These are phyloP conservation scores for Zelleria hepariella DNA, from an alignment of 2,888 invertebrate genomes.

Conservation along the genomic window DNA sequence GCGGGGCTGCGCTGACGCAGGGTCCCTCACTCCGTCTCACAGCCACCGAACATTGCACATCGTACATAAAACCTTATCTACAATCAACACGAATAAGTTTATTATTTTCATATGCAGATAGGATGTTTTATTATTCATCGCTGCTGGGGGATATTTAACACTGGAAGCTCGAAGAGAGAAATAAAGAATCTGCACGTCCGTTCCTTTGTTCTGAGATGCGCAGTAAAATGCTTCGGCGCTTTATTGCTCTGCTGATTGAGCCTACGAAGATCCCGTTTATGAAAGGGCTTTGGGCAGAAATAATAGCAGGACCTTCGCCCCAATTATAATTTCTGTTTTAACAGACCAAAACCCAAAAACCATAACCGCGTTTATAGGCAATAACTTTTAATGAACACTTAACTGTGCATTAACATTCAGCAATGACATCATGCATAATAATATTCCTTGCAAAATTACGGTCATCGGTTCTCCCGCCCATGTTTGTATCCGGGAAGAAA, in stretches of 20 bases:
- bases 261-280: background rate
- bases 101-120: background rate
- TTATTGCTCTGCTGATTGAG: background rate
- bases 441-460: background rate
- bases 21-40: conserved; percentile 10
- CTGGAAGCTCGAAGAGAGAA: background rate
- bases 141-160: background rate
- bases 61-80: background rate
- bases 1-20: conserved; percentile 27
- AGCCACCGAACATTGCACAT: background rate
- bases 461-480: background rate
- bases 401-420: background rate
- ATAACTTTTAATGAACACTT: background rate
- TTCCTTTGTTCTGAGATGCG: background rate
- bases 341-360: background rate
- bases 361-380: background rate
- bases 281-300: background rate
- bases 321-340: background rate
- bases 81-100: background rate
- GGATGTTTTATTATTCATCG: background rate
- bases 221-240: background rate
- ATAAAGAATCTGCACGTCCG: background rate
- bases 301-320: background rate
- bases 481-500: background rate
- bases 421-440: background rate